Conservation (phyloP, 2,888 invertebrate genomes). For the Tetragonisca angustula region DNA sequence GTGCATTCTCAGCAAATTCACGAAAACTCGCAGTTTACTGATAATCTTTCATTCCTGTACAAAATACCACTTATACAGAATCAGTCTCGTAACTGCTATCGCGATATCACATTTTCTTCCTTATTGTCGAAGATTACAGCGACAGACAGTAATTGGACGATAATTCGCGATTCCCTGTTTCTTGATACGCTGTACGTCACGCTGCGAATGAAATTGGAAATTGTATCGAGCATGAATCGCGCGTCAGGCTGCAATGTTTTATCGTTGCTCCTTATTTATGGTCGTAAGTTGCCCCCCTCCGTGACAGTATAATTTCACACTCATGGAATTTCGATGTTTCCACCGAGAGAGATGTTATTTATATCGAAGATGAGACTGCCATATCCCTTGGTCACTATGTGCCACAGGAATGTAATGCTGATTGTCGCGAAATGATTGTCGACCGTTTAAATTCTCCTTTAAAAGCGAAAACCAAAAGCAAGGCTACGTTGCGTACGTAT, state of each 20-base stretch:
- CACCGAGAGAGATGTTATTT: slow-evolving; percentile 9
- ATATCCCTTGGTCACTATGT: slow-evolving; percentile 9
- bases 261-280: neutral
- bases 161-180: neutral
- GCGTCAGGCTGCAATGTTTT: neutral
- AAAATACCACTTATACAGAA: too few relatives aligned
- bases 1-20: too few relatives aligned
- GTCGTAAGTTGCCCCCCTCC: neutral
- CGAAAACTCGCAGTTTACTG: too few relatives aligned
- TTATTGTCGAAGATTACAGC: neutral
- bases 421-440: slow-evolving; percentile 7
- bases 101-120: slow-evolving; percentile 6
- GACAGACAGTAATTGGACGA: neutral
- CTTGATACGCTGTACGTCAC: neutral
- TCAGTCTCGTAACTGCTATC: neutral
- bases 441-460: slow-evolving; percentile 24
- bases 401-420: slow-evolving; percentile 20
- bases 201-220: neutral
- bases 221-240: slow-evolving; percentile 14
- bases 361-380: slow-evolving; percentile 31
- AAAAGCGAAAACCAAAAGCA: slow-evolving; percentile 19
- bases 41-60: too few relatives aligned
- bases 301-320: slow-evolving; percentile 27
- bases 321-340: slow-evolving; percentile 30
- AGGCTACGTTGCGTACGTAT: slow-evolving; percentile 17